phyloP scores from a whole-genome alignment of 2,797 vertebrate genomes.

The Etheostoma nigrum region DNA sequence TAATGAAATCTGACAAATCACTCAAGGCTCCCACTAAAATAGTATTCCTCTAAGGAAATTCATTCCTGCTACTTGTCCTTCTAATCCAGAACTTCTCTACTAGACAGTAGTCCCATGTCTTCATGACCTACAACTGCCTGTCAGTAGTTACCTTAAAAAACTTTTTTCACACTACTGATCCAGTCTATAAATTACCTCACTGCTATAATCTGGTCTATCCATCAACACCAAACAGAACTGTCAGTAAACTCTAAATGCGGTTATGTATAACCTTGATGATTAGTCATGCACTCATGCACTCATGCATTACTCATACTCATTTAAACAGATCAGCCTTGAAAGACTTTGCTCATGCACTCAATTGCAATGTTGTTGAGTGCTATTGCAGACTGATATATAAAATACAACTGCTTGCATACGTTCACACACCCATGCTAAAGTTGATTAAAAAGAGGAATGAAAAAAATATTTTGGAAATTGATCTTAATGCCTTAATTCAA shows the following conservation, averaged over 20 bases:
- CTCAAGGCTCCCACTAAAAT: not conserved
- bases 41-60: not conserved
- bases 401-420: too few relatives aligned
- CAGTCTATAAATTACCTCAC: not conserved
- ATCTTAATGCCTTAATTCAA: too few relatives aligned
- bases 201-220: not conserved
- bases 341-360: not conserved
- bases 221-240: not conserved
- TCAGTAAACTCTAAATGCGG: not conserved
- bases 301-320: too few relatives aligned
- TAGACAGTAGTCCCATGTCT: too few relatives aligned
- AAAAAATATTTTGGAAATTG: too few relatives aligned
- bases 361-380: not conserved
- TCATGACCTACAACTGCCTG: too few relatives aligned
- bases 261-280: conserved; percentile 16
- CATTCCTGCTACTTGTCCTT: not conserved
- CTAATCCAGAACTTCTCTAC: too few relatives aligned
- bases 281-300: not conserved
- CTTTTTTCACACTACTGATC: not conserved
- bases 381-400: too few relatives aligned
- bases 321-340: not conserved
- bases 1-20: not conserved
- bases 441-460: too few relatives aligned
- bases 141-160: too few relatives aligned
- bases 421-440: too few relatives aligned